A percentile compares a stretch with the other conserved stretches of the same genome.
Conservation (phyloP, 2,113 vertebrate species). For the Crocuta crocuta region DNA sequence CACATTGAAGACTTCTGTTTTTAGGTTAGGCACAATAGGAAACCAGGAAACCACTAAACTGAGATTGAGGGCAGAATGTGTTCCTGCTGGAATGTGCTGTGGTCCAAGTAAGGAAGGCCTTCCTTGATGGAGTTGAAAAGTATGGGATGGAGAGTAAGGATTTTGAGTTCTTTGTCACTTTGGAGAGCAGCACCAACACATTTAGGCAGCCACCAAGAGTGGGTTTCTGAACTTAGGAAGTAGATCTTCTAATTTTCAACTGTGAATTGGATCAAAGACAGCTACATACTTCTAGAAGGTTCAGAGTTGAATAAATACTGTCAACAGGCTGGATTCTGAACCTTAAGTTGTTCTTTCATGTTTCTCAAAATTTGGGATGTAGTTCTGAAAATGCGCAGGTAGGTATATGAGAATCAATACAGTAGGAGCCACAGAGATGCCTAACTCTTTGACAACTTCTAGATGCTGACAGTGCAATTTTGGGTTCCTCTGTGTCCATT, state of each 20-base stretch:
- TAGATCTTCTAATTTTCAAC: not conserved
- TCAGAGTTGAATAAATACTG: not conserved
- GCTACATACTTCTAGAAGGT: not conserved
- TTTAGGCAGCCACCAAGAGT: not conserved
- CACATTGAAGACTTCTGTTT: not conserved
- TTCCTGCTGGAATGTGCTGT: not conserved
- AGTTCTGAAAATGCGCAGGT: not conserved
- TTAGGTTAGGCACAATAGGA: not conserved
- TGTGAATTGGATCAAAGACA: not conserved
- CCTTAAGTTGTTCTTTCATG: not conserved
- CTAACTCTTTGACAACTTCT: not conserved
- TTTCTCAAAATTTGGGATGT: not conserved
- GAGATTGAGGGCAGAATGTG: not conserved
- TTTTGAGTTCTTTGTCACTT: not conserved
- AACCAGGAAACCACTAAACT: not conserved
- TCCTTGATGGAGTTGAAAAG: not conserved
- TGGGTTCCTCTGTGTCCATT: not conserved
- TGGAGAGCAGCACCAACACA: not conserved
- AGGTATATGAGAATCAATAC: not conserved
- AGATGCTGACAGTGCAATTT: not conserved
- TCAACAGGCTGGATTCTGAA: not conserved
- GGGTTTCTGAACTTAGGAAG: not conserved
- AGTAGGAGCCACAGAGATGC: not conserved
- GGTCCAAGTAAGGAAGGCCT: not conserved
- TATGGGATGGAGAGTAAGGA: fast-evolving